Evolutionary conservation across 53 echinoderm and acorn worm genomes (phyloP), one percentile per base, ranked within the genome.

Genomic region (Paelopatides confundens): DNA sequence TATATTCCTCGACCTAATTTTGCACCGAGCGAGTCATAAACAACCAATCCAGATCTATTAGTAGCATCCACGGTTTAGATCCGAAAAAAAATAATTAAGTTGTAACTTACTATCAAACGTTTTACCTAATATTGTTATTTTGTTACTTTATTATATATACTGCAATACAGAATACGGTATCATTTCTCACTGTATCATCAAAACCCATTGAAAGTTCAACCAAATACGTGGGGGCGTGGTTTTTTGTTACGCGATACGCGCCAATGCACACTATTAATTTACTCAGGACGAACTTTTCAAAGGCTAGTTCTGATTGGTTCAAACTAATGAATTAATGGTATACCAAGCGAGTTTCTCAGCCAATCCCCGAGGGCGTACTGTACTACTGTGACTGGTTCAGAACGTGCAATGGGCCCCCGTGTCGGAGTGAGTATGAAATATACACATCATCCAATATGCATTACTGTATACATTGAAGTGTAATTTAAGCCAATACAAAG

Each of bases 301-400:
- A 83, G 84, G 31, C 39, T 31, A 18, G 38, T 23, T 83, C 39
- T 43, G 63, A 83, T 83, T 83, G 84, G 84, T 35, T 64, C 63
- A 83, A 83, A 65, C 63, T 83, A 63, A 83, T 83, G 65, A 83
- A 83, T 83, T 65, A 64, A 83, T 65, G 63, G 65, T 65, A 83
- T 83, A 64, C 84, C 84, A 63, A 35, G 84, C 63, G 65, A 83
- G 84, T 65, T 83, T 65, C 63, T 46, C 63, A 35, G 35, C 84
- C 84, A 83, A 83, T 83, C 84, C 84, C 84, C 84, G 84, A 83
- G 84, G 84, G 84, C 63, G 63, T 83, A 64, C 84, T 83, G n/a
- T n/a, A 83, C 26, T 83, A 65, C 39, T 83, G n/a, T n/a, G 63
- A 37, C 65, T 83, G 64, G 62, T 24, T 31, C 26, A 24, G 65